Base-by-base conservation (phyloP, 2,888 invertebrate species). In the Cremastobaeus sp. region DNA sequence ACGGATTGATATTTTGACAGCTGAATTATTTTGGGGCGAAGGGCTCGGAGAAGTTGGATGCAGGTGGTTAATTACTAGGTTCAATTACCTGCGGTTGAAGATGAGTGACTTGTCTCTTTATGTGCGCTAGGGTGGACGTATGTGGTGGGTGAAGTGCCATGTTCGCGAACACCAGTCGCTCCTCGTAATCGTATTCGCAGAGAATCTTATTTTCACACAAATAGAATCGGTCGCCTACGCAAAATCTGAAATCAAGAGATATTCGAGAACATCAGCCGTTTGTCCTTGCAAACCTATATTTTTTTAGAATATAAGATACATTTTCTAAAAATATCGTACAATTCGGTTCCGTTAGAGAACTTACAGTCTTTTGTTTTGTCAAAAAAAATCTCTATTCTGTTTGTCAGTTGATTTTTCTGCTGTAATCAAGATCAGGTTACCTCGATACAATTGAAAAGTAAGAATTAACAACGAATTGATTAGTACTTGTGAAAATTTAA, bases 111-210 rank as follows among this genome's bases (percentile, higher is more conserved):
- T 94, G 94, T 89, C 94, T 91, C 89, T 94, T 91, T 89, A 96
- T 93, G 89, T 96, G 95, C 65, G 95, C 94, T 85, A 96, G 90
- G 78, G 95, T 95, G 84, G 93, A 94, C 11, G 83, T 85, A 1
- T 84, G 82, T 8, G 87, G 86, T 73, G 95, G 95, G 88, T 94
- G 94, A 86, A 94, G 93, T 5, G 95, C 94, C 93, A 95, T 94
- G 87, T 94, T 95, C 52, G 96, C 95, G 86, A 96, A 96, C 83
- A 96, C 94, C 88, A 96, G 91, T 82, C 96, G 89, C 88, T 96
- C 96, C 85, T 96, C 96, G 88, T 96, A 96, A 89, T 97, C 96
- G 89, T 96, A 96, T 88, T 96, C 96, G 90, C 96, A 97, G 43
- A 97, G 91, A 81, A 97, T 96, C 90, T 96, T 95, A 90, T 96